phyloP scores from a whole-genome alignment of 2,797 vertebrate genomes.

The Zalophus californianus region DNA sequence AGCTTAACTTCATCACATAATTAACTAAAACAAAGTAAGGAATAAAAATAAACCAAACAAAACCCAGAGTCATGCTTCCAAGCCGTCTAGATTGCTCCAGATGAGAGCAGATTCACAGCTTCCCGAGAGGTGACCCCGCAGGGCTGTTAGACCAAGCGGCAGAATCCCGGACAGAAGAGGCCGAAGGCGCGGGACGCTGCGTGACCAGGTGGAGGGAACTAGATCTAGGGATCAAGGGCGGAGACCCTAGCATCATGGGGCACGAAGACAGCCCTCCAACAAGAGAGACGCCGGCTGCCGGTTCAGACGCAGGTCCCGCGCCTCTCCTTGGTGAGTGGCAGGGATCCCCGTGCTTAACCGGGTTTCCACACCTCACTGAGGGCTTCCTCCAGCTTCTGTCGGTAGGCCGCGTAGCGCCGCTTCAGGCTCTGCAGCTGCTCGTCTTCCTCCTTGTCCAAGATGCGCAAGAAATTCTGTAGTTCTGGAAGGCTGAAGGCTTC shows the following conservation, averaged over 20 bases:
- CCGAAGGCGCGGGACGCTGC: constrained; percentile 72
- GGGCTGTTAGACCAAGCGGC: constrained; percentile 71
- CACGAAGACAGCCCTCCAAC: constrained; percentile 68
- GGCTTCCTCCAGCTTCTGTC: constrained; percentile 94
- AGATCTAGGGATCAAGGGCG: constrained; percentile 77
- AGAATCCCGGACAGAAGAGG: constrained; percentile 62
- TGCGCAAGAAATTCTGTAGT: constrained; percentile 96
- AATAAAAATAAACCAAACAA: background rate
- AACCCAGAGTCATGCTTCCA: constrained; percentile 74
- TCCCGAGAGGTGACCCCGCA: constrained; percentile 73
- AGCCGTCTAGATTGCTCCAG: constrained; percentile 70
- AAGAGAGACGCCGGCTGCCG: constrained; percentile 80
- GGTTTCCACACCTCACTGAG: constrained; percentile 88
- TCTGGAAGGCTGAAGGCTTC: constrained; percentile 98
- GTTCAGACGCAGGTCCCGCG: background rate
- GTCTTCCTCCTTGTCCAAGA: constrained; percentile 96
- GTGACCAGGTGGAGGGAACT: constrained; percentile 77
- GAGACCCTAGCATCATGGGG: constrained; percentile 76
- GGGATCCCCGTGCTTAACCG: constrained; percentile 82
- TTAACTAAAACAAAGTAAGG: constrained; percentile 55
- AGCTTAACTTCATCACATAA: constrained; percentile 85
- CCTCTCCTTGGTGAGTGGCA: constrained; percentile 66
- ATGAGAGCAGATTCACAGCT: constrained; percentile 81
- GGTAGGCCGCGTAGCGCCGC: constrained; percentile 92
- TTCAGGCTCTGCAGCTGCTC: constrained; percentile 92